phyloP scores from a whole-genome alignment of 2,113 vertebrate genomes.

The Serilophus lunatus region DNA sequence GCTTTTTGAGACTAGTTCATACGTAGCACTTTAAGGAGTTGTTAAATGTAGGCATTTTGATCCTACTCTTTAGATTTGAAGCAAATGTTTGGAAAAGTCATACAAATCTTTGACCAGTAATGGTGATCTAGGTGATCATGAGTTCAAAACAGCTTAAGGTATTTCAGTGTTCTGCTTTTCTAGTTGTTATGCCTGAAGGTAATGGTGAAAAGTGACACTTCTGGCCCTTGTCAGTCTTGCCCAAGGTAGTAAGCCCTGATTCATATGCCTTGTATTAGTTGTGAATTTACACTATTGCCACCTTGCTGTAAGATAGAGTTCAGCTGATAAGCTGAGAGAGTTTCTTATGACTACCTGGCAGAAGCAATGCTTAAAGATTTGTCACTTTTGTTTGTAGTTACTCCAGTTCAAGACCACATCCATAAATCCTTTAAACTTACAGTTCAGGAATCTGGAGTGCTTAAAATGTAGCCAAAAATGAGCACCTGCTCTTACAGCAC shows the following conservation, averaged over 20 bases:
- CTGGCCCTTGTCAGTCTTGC: background rate
- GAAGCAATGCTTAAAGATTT: background rate
- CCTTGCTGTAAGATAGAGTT: background rate
- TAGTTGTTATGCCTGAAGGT: background rate
- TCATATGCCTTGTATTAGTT: background rate
- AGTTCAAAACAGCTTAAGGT: background rate
- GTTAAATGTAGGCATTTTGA: background rate
- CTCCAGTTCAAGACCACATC: background rate
- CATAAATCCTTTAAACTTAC: background rate
- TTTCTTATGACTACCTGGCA: background rate
- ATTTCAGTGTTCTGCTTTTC: background rate
- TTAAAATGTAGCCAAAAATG: background rate
- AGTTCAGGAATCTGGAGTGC: background rate
- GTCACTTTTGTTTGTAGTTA: background rate
- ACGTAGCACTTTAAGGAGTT: background rate
- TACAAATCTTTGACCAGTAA: background rate
- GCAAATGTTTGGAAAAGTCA: background rate
- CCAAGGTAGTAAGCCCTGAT: fast-evolving
- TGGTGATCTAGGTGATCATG: background rate
- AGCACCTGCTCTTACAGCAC: background rate
- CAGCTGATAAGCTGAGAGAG: background rate
- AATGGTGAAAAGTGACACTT: background rate
- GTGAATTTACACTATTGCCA: background rate
- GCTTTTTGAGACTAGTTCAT: background rate
- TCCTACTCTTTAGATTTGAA: background rate